A percentile compares a stretch with the other conserved stretches of the same genome.
phyloP scores from a whole-genome alignment of 2,888 invertebrate genomes.

The Catocala sponsa region DNA sequence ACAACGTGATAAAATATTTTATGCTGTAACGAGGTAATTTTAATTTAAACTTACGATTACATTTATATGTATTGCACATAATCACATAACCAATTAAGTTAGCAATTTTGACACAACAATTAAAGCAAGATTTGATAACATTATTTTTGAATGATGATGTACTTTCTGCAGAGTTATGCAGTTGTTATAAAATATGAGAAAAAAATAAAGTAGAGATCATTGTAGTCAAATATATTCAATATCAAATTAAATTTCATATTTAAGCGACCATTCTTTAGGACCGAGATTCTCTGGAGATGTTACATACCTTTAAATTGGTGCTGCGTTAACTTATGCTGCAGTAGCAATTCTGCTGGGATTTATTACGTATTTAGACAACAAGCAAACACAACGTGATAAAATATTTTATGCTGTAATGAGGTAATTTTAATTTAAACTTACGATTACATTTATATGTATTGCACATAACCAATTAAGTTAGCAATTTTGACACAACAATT shows the following conservation, averaged over 20 bases:
- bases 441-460: constrained; percentile 23
- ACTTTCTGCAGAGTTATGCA: neutral
- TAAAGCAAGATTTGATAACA: constrained; percentile 4
- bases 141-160: neutral
- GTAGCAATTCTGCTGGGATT: too few species aligned
- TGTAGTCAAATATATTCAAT: too few species aligned
- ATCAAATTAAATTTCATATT: too few species aligned
- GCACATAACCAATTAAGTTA: constrained; percentile 13
- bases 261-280: too few species aligned
- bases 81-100: constrained; percentile 13
- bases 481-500: constrained; percentile 8
- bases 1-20: constrained; percentile 51
- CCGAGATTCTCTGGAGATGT: too few species aligned
- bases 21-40: constrained; percentile 44
- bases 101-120: constrained; percentile 8
- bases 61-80: constrained; percentile 21
- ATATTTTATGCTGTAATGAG: constrained; percentile 49
- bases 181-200: neutral
- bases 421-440: constrained; percentile 37
- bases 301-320: too few species aligned
- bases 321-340: too few species aligned
- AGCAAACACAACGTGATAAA: constrained; percentile 55
- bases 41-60: constrained; percentile 35
- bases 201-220: neutral
- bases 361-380: constrained; percentile 56